Evolutionary conservation across 2,113 vertebrate genomes (phyloP).

Genomic region (Phrynocephalus versicolor): DNA sequence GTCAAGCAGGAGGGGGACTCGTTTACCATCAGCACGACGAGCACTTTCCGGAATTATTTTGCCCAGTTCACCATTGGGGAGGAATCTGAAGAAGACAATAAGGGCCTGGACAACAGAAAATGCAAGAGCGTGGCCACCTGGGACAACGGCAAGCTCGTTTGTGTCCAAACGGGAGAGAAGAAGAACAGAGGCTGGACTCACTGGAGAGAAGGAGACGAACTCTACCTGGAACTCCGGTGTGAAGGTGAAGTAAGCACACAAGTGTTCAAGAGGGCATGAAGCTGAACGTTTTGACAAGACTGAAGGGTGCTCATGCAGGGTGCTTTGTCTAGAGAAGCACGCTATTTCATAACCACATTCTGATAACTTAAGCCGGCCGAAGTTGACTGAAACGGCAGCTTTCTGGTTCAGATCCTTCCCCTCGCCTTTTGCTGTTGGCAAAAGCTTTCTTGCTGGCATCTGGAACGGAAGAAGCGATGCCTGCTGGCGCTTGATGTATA

Average conservation of each 20-base stretch:
- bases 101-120: slow-evolving; percentile 86
- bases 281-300: neutral
- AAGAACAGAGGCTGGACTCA: slow-evolving; percentile 87
- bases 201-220: slow-evolving; percentile 85
- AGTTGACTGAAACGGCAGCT: neutral
- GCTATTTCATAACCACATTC: too few species aligned
- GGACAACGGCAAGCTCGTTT: slow-evolving; percentile 83
- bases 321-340: neutral
- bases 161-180: slow-evolving; percentile 88
- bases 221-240: slow-evolving; percentile 87
- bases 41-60: slow-evolving; percentile 80
- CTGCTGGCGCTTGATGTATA: neutral
- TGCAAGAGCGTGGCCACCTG: slow-evolving; percentile 85
- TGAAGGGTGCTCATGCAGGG: too few species aligned
- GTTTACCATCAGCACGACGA: slow-evolving; percentile 81
- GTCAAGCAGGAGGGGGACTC: slow-evolving; percentile 80
- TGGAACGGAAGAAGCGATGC: neutral
- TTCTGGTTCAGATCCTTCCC: neutral
- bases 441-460: neutral
- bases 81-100: slow-evolving; percentile 87
- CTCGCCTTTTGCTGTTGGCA: neutral
- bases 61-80: slow-evolving; percentile 81
- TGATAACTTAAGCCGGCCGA: neutral
- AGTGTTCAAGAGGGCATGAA: slow-evolving; percentile 77
- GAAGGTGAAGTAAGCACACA: slow-evolving; percentile 86